A percentile compares a stretch with the other conserved stretches of the same genome.
Evolutionary conservation across 2,113 vertebrate genomes (phyloP).

Genomic region (Petroica traversi): DNA sequence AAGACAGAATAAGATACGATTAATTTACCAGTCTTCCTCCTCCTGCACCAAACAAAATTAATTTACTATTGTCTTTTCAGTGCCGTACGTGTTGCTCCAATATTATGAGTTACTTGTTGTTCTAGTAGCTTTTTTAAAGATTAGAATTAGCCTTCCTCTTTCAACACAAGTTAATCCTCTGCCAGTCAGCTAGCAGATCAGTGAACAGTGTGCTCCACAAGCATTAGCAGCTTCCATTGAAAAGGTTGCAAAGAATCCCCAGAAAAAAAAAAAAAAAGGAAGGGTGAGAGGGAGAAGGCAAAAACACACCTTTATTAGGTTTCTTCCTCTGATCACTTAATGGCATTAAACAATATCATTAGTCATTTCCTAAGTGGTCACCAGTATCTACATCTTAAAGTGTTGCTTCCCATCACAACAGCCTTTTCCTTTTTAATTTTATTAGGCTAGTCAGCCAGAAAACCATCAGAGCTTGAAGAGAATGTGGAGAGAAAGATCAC

Average conservation of each 20-base stretch:
- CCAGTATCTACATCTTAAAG: not conserved
- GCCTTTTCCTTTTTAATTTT: not conserved
- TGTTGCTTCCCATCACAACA: not conserved
- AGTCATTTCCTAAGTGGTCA: not conserved
- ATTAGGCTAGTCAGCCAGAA: not conserved
- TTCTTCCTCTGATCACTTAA: not conserved
- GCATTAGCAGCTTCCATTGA: not conserved
- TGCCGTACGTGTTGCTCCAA: not conserved
- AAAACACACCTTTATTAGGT: not conserved
- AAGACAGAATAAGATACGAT: not conserved
- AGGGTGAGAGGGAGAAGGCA: accelerated
- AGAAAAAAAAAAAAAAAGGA: too few species aligned
- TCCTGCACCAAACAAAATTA: not conserved
- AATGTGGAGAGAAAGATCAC: not conserved
- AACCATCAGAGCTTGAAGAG: not conserved
- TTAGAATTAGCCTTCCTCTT: not conserved
- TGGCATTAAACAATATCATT: not conserved
- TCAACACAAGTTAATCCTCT: not conserved
- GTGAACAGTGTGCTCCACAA: not conserved
- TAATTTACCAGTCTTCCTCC: not conserved
- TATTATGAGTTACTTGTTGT: not conserved
- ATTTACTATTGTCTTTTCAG: not conserved
- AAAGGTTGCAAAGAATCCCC: not conserved
- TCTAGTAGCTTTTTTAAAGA: not conserved
- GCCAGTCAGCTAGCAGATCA: not conserved